Evolutionary conservation across 1,140 invertebrate species (phyloP).

Genomic region (Palaemon carinicauda): DNA sequence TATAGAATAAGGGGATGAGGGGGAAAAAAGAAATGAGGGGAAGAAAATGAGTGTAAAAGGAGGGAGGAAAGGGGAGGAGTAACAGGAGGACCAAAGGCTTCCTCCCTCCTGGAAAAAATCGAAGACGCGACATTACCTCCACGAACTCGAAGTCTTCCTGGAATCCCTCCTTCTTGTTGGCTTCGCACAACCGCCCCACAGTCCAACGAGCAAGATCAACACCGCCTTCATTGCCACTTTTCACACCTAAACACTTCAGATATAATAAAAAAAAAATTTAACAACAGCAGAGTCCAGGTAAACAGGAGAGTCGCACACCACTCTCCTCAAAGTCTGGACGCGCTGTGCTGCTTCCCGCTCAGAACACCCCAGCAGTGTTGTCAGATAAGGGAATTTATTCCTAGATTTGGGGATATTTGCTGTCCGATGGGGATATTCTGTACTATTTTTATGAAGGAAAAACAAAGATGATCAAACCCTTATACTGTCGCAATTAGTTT

Average conservation of each 20-base stretch:
- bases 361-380: background rate
- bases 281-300: slow-evolving; percentile 14
- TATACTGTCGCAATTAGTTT: no score
- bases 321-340: slow-evolving; percentile 7
- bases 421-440: no score
- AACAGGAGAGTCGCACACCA: background rate
- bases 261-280: background rate
- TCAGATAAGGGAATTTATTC: no score
- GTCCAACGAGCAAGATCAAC: slow-evolving; percentile 29
- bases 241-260: background rate
- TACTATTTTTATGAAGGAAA: no score
- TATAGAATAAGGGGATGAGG: background rate
- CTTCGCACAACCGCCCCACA: slow-evolving; percentile 26
- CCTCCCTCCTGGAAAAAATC: slow-evolving; percentile 32
- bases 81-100: background rate
- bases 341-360: slow-evolving; percentile 12
- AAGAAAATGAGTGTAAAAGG: background rate
- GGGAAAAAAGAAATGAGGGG: background rate
- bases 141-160: slow-evolving; percentile 44
- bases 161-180: slow-evolving; percentile 33
- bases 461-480: no score
- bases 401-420: no score
- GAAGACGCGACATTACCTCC: slow-evolving; percentile 34
- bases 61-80: background rate
- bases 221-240: slow-evolving; percentile 34